Percentiles rank a stretch among this genome's conserved stretches.
These are phyloP conservation scores for Terrapene triunguis DNA, from an alignment of 2,113 vertebrate genomes.

Conservation along the genomic window DNA sequence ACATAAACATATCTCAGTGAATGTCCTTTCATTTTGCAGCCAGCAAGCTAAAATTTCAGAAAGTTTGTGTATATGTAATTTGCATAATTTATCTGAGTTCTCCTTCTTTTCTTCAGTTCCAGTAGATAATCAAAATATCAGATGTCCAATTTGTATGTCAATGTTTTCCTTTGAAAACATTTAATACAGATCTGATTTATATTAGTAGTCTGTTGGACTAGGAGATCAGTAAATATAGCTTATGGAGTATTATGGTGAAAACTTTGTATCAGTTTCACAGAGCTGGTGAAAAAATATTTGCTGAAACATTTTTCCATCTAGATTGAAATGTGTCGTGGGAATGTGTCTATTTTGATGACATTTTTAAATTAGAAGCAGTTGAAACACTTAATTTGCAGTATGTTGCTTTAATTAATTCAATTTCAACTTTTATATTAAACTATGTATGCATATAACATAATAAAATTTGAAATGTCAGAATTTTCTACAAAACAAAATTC, in stretches of 20 bases:
- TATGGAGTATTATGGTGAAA: not conserved
- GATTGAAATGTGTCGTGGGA: not conserved
- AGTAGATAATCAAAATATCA: fast-evolving
- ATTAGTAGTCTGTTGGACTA: not conserved
- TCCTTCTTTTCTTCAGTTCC: not conserved
- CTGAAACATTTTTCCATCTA: not conserved
- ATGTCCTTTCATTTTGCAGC: not conserved
- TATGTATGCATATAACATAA: not conserved
- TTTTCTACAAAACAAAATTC: not conserved
- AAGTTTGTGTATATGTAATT: not conserved
- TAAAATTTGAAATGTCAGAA: fast-evolving
- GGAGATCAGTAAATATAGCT: not conserved
- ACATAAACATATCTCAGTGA: not conserved
- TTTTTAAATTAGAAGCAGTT: not conserved
- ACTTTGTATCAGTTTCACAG: not conserved
- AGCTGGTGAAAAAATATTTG: not conserved
- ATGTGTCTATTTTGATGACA: not conserved
- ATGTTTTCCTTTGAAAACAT: not conserved
- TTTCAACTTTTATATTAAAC: not conserved
- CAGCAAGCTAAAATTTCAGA: not conserved
- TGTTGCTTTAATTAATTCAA: not conserved
- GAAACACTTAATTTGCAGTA: not conserved
- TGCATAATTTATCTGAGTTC: not conserved
- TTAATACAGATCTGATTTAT: not conserved
- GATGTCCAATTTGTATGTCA: not conserved